Base-by-base conservation (phyloP, 1,140 invertebrate species). In the Acyrthosiphon pisum region DNA sequence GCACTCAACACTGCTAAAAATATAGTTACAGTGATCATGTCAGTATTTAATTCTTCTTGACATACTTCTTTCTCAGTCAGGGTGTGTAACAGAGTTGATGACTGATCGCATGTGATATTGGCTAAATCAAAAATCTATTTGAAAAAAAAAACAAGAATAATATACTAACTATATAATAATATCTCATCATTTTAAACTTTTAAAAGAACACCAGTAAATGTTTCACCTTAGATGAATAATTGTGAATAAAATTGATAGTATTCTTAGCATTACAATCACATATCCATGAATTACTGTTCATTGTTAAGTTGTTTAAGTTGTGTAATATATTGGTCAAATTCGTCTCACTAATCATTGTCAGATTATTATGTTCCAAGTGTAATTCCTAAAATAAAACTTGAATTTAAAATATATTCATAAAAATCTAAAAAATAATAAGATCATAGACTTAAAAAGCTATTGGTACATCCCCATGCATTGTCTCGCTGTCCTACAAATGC, bases 241-340 rank as follows among this genome's bases (percentile, higher is more conserved):
- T 94, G 81, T 96, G 95, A 11, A 97, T 94, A 94, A 96, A 97
- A 23, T 94, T 94, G 7, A 97, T 94, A n/a, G 97, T 95, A 22
- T 95, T 94, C 23, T 94, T 94, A 0, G 96, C 94, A 0, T 96
- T 94, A 94, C 97, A 98, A 56, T 96, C 95, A 94, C 97, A 98
- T 3, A 86, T 87, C 96, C 96, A 97, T 0, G 96, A 96, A 95
- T 97, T 97, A 8, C 95, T 94, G 37, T 96, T 95, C 0, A 98
- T 95, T 14, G 94, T 95, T 4, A 97, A 83, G 9, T 90, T 93
- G 1, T 83, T 94, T 14, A 96, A 91, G 14, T 94, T 93, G 30
- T 92, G 94, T 4, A 94, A 95, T 26, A 95, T 95, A 0, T 95
- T 95, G 3, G 95, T 93, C 0, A 96, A 91, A 1, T 95, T 93